These are phyloP conservation scores for Catocala fraxini DNA, from an alignment of 2,888 invertebrate genomes.

Conservation along the genomic window DNA sequence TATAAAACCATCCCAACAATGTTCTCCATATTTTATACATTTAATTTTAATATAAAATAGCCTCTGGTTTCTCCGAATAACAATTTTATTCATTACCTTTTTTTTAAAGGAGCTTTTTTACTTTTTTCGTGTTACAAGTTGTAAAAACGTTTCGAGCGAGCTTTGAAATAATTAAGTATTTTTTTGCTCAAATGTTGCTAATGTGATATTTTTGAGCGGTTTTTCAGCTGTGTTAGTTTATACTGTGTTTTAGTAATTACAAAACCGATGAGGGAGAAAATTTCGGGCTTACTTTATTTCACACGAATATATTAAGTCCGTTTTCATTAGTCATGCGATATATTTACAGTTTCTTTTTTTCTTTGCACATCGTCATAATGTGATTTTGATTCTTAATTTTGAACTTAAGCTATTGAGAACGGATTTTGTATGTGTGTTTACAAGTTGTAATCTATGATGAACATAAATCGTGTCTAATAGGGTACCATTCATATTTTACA, in stretches of 20 bases:
- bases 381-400: too few relatives aligned
- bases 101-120: conserved; percentile 22
- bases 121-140: conserved; percentile 8
- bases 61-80: conserved; percentile 21
- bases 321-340: too few relatives aligned
- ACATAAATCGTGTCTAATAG: too few relatives aligned
- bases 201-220: conserved; percentile 9
- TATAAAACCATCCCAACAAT: conserved; percentile 2
- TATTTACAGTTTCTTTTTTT: too few relatives aligned
- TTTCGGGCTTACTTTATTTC: not conserved
- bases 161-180: conserved; percentile 21
- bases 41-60: conserved; percentile 20
- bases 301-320: too few relatives aligned
- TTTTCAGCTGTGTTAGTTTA: conserved; percentile 8
- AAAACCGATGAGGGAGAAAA: not conserved
- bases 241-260: conserved; percentile 2
- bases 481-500: too few relatives aligned
- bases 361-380: too few relatives aligned
- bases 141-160: conserved; percentile 8
- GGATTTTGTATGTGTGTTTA: too few relatives aligned
- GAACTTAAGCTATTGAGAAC: too few relatives aligned
- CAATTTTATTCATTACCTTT: conserved; percentile 33
- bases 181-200: conserved; percentile 18
- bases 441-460: too few relatives aligned
- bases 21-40: conserved; percentile 6